These are phyloP conservation scores for Hystrix cristata DNA, from an alignment of 2,113 vertebrate species.

Conservation along the genomic window DNA sequence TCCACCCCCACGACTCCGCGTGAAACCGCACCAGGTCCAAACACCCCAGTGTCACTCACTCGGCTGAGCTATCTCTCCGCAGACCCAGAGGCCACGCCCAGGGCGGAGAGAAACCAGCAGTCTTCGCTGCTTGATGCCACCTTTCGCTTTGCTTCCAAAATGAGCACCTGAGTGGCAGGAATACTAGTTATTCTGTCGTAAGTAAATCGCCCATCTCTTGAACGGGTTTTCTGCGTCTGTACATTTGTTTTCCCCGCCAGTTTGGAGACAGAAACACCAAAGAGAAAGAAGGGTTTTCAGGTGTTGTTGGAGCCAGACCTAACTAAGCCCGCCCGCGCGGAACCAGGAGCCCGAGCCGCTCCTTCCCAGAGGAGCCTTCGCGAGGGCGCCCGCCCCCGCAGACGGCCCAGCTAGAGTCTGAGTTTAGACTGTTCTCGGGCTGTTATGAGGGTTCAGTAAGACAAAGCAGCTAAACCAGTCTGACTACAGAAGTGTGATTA, in stretches of 20 bases:
- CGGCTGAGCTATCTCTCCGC: neutral
- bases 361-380: accelerated
- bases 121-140: neutral
- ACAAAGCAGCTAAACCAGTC: neutral
- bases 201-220: neutral
- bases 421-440: no score
- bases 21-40: neutral
- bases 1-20: neutral
- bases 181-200: neutral
- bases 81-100: neutral
- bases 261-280: neutral
- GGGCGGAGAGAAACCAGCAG: accelerated
- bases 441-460: accelerated
- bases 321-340: neutral
- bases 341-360: neutral
- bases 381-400: neutral
- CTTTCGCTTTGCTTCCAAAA: neutral
- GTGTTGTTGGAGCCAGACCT: no score
- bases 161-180: neutral
- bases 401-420: neutral
- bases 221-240: neutral
- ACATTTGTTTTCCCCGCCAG: neutral
- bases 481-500: neutral
- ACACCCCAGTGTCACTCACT: neutral
- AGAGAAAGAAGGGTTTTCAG: neutral